Conservation (phyloP, 2,888 invertebrate genomes). For the Gibbula magus region DNA sequence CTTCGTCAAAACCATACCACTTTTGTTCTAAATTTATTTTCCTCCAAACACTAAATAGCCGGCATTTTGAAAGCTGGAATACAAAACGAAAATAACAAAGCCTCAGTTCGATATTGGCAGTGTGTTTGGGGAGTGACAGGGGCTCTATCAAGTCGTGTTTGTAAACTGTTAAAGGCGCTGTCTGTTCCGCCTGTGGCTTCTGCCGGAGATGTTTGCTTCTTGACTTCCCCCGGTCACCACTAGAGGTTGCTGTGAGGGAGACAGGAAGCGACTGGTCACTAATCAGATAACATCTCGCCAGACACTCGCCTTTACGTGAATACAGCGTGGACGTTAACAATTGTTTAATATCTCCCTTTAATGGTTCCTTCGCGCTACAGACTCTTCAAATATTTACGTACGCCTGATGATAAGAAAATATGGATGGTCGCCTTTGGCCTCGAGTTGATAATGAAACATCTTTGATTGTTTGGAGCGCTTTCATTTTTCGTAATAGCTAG, state of each 20-base stretch:
- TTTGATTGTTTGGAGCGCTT: background rate
- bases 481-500: background rate
- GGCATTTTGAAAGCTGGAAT: background rate
- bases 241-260: background rate
- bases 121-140: background rate
- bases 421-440: background rate
- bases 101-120: background rate
- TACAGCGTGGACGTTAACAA: background rate
- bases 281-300: background rate
- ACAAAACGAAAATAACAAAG: background rate
- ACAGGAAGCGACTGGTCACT: background rate
- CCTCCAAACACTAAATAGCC: background rate
- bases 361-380: background rate
- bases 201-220: background rate
- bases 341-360: slow-evolving; percentile 1
- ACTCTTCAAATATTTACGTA: slow-evolving; percentile 2
- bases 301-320: background rate
- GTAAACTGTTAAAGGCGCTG: background rate
- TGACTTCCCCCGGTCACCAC: background rate
- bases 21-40: slow-evolving; percentile 8
- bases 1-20: background rate
- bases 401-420: background rate
- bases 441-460: background rate
- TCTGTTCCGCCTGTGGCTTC: background rate
- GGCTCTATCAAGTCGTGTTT: background rate